Conservation (phyloP, 2,888 invertebrate species). For the Bellardia pandia region DNA sequence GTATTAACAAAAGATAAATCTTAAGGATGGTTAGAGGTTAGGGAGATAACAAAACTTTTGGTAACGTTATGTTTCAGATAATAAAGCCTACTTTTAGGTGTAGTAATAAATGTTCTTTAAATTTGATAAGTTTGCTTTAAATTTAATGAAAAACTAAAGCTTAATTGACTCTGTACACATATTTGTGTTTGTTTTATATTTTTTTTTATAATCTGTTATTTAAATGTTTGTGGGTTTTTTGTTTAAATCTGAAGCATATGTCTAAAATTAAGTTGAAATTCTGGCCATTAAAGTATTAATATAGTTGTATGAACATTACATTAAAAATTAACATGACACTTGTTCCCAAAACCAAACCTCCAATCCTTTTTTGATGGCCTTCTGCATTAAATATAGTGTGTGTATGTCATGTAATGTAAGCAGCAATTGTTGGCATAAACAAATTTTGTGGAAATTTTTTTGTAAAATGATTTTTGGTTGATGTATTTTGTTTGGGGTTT, state of each 20-base stretch:
- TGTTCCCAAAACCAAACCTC: not conserved
- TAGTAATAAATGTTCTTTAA: not conserved
- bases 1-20: too few species aligned
- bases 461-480: constrained; percentile 30
- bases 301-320: constrained; percentile 2
- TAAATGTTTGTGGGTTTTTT: not conserved
- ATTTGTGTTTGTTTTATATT: not conserved
- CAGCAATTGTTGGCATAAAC: not conserved
- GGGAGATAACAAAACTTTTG: not conserved
- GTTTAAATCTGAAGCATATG: constrained; percentile 31
- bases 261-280: constrained; percentile 27
- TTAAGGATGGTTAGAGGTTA: too few species aligned
- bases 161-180: not conserved
- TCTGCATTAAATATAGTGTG: not conserved
- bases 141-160: not conserved
- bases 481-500: constrained; percentile 10
- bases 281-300: constrained; percentile 12
- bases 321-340: constrained; percentile 48
- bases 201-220: not conserved
- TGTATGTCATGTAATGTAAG: constrained; percentile 10
- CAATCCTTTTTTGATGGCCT: not conserved
- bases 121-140: not conserved
- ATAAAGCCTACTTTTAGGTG: not conserved
- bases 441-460: constrained; percentile 10
- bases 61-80: not conserved